phyloP scores from a whole-genome alignment of 2,113 vertebrate species.

The Tapirus terrestris region DNA sequence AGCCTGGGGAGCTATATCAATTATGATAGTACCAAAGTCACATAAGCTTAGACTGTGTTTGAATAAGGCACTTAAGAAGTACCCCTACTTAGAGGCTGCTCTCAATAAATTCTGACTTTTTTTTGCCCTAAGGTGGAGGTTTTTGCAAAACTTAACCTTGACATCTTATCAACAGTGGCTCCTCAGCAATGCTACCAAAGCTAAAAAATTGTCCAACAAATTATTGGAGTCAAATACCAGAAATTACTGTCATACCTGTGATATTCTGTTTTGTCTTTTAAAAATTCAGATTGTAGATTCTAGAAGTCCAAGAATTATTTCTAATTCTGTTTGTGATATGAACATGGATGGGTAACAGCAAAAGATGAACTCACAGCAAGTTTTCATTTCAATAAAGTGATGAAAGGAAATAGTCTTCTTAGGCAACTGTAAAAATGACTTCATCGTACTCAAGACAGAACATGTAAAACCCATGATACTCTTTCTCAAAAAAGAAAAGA shows the following conservation, averaged over 20 bases:
- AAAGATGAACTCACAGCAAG: not conserved
- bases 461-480: not conserved
- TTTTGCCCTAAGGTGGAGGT: not conserved
- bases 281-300: not conserved
- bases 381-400: not conserved
- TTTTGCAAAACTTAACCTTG: not conserved
- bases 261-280: not conserved
- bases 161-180: not conserved
- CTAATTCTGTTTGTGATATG: not conserved
- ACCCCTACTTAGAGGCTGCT: not conserved
- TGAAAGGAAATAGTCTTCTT: not conserved
- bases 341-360: not conserved
- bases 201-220: not conserved
- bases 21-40: not conserved
- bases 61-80: not conserved
- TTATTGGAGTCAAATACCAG: not conserved
- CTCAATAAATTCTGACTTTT: not conserved
- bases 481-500: not conserved
- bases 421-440: not conserved
- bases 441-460: not conserved
- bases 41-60: not conserved
- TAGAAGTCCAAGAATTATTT: slow-evolving; percentile 40
- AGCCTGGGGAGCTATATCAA: not conserved
- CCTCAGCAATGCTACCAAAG: not conserved
- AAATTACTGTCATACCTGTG: not conserved